phyloP scores from a whole-genome alignment of 2,113 vertebrate genomes.

The Ictalurus punctatus region DNA sequence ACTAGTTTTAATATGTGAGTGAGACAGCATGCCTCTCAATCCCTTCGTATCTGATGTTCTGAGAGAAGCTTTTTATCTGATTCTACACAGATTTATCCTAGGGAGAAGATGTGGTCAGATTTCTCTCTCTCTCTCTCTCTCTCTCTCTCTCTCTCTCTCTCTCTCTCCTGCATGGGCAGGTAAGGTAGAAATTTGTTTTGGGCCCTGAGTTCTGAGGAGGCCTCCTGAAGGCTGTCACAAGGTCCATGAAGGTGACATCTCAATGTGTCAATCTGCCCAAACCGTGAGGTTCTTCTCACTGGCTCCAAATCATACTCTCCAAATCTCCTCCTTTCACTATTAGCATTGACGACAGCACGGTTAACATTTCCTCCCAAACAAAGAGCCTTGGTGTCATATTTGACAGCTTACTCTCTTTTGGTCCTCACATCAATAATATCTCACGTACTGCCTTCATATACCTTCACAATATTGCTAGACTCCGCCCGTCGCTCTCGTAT shows the following conservation, averaged over 20 bases:
- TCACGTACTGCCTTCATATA: too few species aligned
- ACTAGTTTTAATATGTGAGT: slow-evolving; percentile 1
- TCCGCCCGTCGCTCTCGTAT: too few species aligned
- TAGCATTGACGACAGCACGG: too few species aligned
- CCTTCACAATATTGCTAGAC: too few species aligned
- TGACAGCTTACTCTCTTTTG: too few species aligned
- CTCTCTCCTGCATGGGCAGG: neutral
- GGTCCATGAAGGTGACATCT: neutral
- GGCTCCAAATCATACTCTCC: too few species aligned
- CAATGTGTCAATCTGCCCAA: neutral
- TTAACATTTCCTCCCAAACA: too few species aligned
- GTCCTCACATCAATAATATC: too few species aligned
- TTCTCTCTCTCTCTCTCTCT: slow-evolving; percentile 15
- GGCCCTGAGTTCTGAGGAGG: neutral
- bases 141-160: slow-evolving; percentile 1
- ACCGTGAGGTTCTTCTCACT: too few species aligned
- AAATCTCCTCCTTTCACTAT: too few species aligned
- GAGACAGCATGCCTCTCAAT: neutral
- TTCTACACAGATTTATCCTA: slow-evolving; percentile 36
- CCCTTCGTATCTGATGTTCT: slow-evolving; percentile 15
- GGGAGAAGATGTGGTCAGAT: slow-evolving; percentile 11
- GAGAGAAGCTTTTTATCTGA: slow-evolving; percentile 21
- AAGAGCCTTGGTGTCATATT: too few species aligned
- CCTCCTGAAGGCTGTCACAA: neutral
- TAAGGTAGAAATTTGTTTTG: neutral